Evolutionary conservation across 2,888 invertebrate species (phyloP).

Genomic region (Aspidiotus rigidus): DNA sequence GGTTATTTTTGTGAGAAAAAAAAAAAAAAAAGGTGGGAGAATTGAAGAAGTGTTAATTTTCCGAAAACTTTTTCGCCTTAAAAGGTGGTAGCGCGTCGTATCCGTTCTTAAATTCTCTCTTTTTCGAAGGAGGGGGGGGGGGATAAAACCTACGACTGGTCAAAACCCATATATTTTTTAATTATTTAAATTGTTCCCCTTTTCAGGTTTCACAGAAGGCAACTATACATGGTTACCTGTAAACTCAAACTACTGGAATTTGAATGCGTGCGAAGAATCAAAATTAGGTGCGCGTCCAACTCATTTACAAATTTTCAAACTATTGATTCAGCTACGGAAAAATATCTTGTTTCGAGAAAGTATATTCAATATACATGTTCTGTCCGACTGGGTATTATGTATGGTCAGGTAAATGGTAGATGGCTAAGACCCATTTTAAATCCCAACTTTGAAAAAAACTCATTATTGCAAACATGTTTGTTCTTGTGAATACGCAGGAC

Average conservation of each 20-base stretch:
- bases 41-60: no score
- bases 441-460: no score
- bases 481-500: no score
- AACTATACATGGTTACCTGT: slow-evolving; percentile 57
- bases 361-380: slow-evolving; percentile 22
- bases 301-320: slow-evolving; percentile 52
- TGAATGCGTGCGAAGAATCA: slow-evolving; percentile 51
- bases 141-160: neutral
- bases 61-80: no score
- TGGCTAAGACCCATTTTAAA: no score
- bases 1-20: no score
- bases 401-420: slow-evolving; percentile 19
- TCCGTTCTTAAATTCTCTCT: neutral
- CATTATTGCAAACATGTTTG: no score
- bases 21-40: no score
- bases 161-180: neutral
- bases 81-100: neutral
- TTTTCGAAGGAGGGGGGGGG: neutral
- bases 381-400: slow-evolving; percentile 34
- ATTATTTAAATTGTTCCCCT: neutral
- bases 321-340: slow-evolving; percentile 50
- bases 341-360: slow-evolving; percentile 44
- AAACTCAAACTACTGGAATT: slow-evolving; percentile 49
- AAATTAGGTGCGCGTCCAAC: slow-evolving; percentile 43
- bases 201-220: slow-evolving; percentile 48